Percentiles rank a stretch among this genome's conserved stretches.
Evolutionary conservation across 1,140 invertebrate genomes (phyloP).

Genomic region (Intoshia linei): DNA sequence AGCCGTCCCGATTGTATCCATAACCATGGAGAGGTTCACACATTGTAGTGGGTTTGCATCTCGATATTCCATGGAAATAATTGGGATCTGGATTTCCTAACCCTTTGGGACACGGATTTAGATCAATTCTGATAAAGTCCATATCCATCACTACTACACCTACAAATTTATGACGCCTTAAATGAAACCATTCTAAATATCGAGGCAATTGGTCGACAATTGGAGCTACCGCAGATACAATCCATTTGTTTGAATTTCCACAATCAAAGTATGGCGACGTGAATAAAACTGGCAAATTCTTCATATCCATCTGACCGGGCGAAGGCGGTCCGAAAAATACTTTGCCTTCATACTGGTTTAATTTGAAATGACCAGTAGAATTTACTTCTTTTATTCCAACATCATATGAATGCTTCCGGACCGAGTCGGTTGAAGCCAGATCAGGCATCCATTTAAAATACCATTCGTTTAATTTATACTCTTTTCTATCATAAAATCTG

Average conservation of each 20-base stretch:
- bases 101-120: constrained; percentile 68
- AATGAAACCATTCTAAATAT: constrained; percentile 63
- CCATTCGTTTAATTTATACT: constrained; percentile 71
- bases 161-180: constrained; percentile 61
- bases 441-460: constrained; percentile 39
- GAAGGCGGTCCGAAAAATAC: constrained; percentile 21
- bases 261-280: constrained; percentile 82
- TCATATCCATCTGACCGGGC: constrained; percentile 12
- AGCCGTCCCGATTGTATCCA: constrained; percentile 68
- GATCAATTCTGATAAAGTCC: constrained; percentile 80
- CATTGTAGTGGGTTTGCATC: constrained; percentile 74
- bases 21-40: constrained; percentile 79
- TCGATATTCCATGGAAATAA: constrained; percentile 49
- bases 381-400: constrained; percentile 52
- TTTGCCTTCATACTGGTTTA: constrained; percentile 10
- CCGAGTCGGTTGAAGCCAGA: constrained; percentile 39
- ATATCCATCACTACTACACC: constrained; percentile 64
- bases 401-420: constrained; percentile 41
- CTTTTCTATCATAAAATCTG: constrained; percentile 54
- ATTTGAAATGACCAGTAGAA: constrained; percentile 33
- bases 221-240: constrained; percentile 58
- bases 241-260: constrained; percentile 65
- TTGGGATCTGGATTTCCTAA: constrained; percentile 56
- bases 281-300: constrained; percentile 52
- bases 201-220: constrained; percentile 72